Percentiles rank a stretch among this genome's conserved stretches.
phyloP scores from a whole-genome alignment of 2,888 invertebrate genomes.

The Lithophane semibrunnea region DNA sequence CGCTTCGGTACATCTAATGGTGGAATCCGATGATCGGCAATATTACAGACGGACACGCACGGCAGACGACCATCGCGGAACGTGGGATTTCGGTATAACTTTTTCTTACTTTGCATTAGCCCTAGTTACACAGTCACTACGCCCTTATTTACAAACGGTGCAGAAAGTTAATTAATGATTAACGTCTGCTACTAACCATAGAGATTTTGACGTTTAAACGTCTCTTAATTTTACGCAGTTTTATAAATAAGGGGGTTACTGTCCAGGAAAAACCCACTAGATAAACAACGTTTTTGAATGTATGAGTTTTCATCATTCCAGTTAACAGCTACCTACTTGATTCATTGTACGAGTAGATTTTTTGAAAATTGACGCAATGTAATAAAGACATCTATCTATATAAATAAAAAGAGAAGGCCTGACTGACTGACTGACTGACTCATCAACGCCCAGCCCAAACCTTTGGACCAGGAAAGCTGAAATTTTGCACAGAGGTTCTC shows the following conservation, averaged over 20 bases:
- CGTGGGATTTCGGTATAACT: too few species aligned
- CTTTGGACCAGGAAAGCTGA: too few species aligned
- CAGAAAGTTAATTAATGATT: neutral
- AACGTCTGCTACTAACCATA: neutral
- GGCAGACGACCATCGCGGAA: too few species aligned
- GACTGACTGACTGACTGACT: too few species aligned
- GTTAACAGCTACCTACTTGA: neutral
- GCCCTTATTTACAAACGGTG: neutral
- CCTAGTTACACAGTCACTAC: neutral
- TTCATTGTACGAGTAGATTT: neutral
- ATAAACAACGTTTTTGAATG: neutral
- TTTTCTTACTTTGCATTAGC: neutral
- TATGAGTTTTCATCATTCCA: neutral
- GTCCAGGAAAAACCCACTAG: neutral
- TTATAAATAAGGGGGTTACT: neutral
- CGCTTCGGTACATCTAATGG: neutral
- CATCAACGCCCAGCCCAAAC: too few species aligned
- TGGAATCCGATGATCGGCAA: too few species aligned
- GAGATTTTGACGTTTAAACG: neutral
- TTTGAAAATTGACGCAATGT: too few species aligned
- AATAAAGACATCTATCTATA: too few species aligned
- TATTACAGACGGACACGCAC: too few species aligned
- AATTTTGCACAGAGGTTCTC: too few species aligned
- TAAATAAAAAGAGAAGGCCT: too few species aligned
- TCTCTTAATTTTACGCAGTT: neutral